Conservation (phyloP, 2,888 invertebrate species). For the Platycheirus albimanus region DNA sequence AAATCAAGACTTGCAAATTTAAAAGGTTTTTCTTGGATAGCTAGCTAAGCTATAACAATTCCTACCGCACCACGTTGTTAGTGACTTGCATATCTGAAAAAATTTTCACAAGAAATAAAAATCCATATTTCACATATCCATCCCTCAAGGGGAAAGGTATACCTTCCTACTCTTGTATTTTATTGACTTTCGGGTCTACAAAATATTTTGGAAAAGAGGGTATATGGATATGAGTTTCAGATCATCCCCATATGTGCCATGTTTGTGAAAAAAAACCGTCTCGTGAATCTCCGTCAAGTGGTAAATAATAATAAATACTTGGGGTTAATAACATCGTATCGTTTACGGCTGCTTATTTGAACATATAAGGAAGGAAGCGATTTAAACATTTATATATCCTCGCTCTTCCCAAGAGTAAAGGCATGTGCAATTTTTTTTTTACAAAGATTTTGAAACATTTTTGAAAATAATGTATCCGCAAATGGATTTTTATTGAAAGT, state of each 20-base stretch:
- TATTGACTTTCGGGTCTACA: conserved; percentile 48
- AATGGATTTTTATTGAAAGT: conserved; percentile 82
- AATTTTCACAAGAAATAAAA: conserved; percentile 59
- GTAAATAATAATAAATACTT: conserved; percentile 68
- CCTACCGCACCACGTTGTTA: background rate
- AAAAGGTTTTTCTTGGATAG: conserved; percentile 67
- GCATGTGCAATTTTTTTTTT: background rate
- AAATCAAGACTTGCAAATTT: conserved; percentile 76
- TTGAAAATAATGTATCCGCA: conserved; percentile 77
- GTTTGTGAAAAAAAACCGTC: conserved; percentile 11
- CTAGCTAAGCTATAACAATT: no score
- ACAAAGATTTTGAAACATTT: background rate
- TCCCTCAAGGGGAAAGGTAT: conserved; percentile 42
- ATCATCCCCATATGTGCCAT: conserved; percentile 36
- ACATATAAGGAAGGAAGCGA: conserved; percentile 2
- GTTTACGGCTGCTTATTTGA: conserved; percentile 19
- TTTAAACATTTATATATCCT: conserved; percentile 9
- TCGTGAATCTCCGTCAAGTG: conserved; percentile 46
- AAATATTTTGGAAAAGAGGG: conserved; percentile 11
- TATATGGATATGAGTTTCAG: conserved; percentile 35
- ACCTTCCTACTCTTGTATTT: conserved; percentile 61
- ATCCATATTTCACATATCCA: conserved; percentile 63
- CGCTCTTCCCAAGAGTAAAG: background rate
- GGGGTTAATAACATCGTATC: conserved; percentile 56
- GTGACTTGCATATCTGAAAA: conserved; percentile 38